Evolutionary conservation across 1,140 invertebrate genomes (phyloP), one percentile per base, ranked within the genome.

Genomic region (Drosophila saltans): DNA sequence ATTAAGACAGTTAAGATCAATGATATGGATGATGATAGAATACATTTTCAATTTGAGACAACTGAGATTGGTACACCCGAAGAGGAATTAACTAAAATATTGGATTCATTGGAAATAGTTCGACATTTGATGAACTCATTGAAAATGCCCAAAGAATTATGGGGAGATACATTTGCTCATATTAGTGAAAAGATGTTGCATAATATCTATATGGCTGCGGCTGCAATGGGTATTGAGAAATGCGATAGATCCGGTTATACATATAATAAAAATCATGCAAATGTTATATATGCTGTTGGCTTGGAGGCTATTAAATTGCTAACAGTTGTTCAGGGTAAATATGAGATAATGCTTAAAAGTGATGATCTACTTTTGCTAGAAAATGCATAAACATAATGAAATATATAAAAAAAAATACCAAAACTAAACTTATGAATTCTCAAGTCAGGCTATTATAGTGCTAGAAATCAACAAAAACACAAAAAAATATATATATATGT

Each of bases 291-390:
- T 16, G 63, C 11, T 11, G n/a, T 67, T 1, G 40, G 52, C 39
- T 16, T 55, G 10, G 83, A 85, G 56, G 45, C 57, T 10, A 55
- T 76, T 6, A 52, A 62, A 8, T 11, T 88, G 43, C 64, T 85
- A 3, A 9, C 58, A 2, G 40, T 85, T 0, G 7, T 79, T 0
- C 30, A 66, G 59, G 6, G 40, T 5, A 70, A 62, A 16, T 85
- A 88, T 43, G 9, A 21, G 0, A 1, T 24, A 2, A 68, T 80
- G 48, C 36, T 66, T n/a, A 26, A 52, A 24, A 52, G 1, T 9
- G 21, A 30, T 10, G 7, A 6, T 16, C 16, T 16, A 24, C 33
- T 26, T 21, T 21, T 21, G 6, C 8, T 28, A 11, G 21, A 26
- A 8, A 7, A 9, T 52, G 21, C 24, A 8, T 52, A 24, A 52